A percentile compares a stretch with the other conserved stretches of the same genome.
phyloP scores from a whole-genome alignment of 2,113 vertebrate genomes.

The Chiloscyllium plagiosum region DNA sequence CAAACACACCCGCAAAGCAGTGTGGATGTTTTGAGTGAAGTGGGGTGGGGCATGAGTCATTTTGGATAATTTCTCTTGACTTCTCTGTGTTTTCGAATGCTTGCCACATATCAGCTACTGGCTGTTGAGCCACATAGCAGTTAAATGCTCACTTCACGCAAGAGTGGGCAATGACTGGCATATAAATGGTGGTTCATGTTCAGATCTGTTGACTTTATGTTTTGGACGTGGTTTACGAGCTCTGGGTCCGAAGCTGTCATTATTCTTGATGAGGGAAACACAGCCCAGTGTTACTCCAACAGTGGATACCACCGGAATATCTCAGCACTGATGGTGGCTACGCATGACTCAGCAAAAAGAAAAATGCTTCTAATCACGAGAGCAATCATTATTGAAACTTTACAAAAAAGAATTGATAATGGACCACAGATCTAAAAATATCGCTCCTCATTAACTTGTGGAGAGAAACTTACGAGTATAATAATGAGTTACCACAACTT shows the following conservation, averaged over 20 bases:
- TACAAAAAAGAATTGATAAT: background rate
- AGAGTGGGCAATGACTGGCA: background rate
- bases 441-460: background rate
- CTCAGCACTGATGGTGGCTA: background rate
- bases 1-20: constrained; percentile 50
- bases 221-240: background rate
- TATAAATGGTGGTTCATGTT: background rate
- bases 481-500: no score
- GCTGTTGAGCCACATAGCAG: background rate
- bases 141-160: background rate
- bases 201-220: background rate
- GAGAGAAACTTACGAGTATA: background rate
- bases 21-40: constrained; percentile 50
- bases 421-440: background rate
- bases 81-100: background rate
- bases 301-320: background rate
- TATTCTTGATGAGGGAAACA: background rate
- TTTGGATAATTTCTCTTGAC: background rate
- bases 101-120: no score
- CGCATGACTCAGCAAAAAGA: background rate
- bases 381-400: background rate
- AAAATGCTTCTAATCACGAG: background rate
- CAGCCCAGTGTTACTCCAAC: background rate
- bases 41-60: background rate
- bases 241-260: background rate